Percentiles rank a stretch among this genome's conserved stretches.
Conservation (phyloP, 2,888 invertebrate species). For the Agrilus cyanescens region DNA sequence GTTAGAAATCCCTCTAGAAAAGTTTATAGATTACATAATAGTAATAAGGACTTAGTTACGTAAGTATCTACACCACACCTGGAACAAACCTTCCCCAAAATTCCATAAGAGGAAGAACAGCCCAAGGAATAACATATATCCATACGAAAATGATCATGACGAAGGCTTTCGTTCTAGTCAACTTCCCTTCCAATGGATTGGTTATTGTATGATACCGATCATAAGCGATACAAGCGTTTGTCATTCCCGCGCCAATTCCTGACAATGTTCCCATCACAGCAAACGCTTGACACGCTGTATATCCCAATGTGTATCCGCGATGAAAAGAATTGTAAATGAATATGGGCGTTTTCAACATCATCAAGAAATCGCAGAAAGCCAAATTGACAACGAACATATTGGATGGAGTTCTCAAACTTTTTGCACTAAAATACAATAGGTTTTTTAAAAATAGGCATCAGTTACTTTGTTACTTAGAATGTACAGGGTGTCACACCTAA, state of each 20-base stretch:
- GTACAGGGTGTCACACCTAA: too few relatives aligned
- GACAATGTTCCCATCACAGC: conserved; percentile 63
- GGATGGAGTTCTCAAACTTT: conserved; percentile 64
- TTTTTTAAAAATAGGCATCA: conserved; percentile 1
- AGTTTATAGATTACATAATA: conserved; percentile 9
- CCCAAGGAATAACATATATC: conserved; percentile 72
- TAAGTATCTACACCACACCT: conserved; percentile 37
- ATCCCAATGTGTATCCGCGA: conserved; percentile 63
- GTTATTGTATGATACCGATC: conserved; percentile 74
- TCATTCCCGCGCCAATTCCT: conserved; percentile 68
- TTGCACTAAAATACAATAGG: conserved; percentile 42
- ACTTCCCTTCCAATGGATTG: conserved; percentile 68
- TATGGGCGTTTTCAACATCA: conserved; percentile 79
- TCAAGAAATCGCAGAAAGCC: conserved; percentile 72
- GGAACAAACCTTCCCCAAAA: conserved; percentile 82
- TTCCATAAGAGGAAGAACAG: conserved; percentile 63
- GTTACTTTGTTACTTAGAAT: too few relatives aligned
- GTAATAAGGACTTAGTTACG: background rate
- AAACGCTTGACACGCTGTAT: conserved; percentile 65
- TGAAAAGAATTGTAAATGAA: conserved; percentile 77
- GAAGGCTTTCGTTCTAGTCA: conserved; percentile 68
- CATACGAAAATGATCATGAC: conserved; percentile 63
- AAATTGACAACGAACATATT: conserved; percentile 76
- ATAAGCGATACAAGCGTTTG: conserved; percentile 77
- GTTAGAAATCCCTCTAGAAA: conserved; percentile 79